Conservation (phyloP, 2,797 vertebrate genomes). For the Lithobates sylvaticus region DNA sequence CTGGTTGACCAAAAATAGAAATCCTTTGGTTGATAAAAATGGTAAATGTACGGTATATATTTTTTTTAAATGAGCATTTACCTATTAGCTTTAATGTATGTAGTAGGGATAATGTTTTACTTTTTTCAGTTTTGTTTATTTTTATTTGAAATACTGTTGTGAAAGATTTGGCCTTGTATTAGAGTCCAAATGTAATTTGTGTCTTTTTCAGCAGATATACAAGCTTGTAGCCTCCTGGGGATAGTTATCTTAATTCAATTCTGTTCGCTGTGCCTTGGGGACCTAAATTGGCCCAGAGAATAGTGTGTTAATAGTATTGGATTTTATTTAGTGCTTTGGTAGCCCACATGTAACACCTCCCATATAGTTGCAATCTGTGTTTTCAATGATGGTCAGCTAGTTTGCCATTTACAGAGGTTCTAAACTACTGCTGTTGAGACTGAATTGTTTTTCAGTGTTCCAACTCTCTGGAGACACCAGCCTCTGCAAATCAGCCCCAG, state of each 20-base stretch:
- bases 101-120: too few relatives aligned
- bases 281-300: slow-evolving; percentile 31
- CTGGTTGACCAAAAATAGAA: too few relatives aligned
- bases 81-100: too few relatives aligned
- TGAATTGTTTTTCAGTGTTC: slow-evolving; percentile 29
- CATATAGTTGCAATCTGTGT: neutral
- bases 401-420: slow-evolving; percentile 39
- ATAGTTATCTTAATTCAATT: slow-evolving; percentile 29
- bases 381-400: slow-evolving; percentile 15
- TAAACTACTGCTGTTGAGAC: slow-evolving; percentile 22
- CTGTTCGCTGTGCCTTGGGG: neutral
- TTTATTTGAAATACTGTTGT: too few relatives aligned
- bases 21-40: too few relatives aligned
- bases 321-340: slow-evolving; percentile 37
- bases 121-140: too few relatives aligned
- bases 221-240: neutral
- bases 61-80: too few relatives aligned
- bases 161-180: neutral
- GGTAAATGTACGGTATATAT: too few relatives aligned
- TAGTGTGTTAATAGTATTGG: slow-evolving; percentile 24
- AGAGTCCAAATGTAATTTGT: slow-evolving; percentile 7
- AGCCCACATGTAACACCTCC: slow-evolving; percentile 50
- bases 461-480: slow-evolving; percentile 35
- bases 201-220: neutral
- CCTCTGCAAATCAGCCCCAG: slow-evolving; percentile 13